Base-by-base conservation (phyloP, 2,888 invertebrate genomes). In the Caenorhabditis imperialis region DNA sequence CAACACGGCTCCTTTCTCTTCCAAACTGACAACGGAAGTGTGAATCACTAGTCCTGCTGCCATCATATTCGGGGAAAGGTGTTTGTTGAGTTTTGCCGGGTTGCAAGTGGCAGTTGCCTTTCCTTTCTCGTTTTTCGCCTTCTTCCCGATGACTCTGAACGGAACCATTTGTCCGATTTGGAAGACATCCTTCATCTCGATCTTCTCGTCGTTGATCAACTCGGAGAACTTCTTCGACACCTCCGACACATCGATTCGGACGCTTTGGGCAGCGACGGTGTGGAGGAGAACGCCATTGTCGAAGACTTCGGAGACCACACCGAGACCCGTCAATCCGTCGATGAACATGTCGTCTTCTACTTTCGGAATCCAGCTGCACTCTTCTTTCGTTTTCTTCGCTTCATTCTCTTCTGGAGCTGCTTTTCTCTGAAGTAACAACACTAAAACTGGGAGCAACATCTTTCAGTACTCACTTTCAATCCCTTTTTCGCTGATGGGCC, bases 1-100 rank as follows among this genome's bases (percentile, higher is more conserved):
- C 18, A 86, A 54, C 50, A 86, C 75, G 14, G 81, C 84, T 27
- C 86, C 87, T 73, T 87, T 87, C 45, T 87, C 87, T 65, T 87
- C 87, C 16, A 84, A 67, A 58, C 85, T 86, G 35, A 65, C 45
- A 7, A 87, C 80, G 4, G 79, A 67, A 1, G 83, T 77, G 44
- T 81, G 78, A n/a, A 87, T 45, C 1, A 83, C 85, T 0, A 85
- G 58, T 20, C 84, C 85, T 16, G 74, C 58, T 3, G 71, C 54
- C 16, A 86, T 50, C 44, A 74, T 71, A 12, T 77, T 71, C 12
- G 85, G 81, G 1, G 79, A 72, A 1, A 86, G 58, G 67, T 86
- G 84, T n/a, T 72, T 67, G 60, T 86, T 86, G 6, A 84, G 76
- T 47, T 60, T 72, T 0, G 69, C 44, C n/a, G 82, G 82, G 40